phyloP scores from a whole-genome alignment of 2,113 vertebrate genomes.

The Podilymbus podiceps region DNA sequence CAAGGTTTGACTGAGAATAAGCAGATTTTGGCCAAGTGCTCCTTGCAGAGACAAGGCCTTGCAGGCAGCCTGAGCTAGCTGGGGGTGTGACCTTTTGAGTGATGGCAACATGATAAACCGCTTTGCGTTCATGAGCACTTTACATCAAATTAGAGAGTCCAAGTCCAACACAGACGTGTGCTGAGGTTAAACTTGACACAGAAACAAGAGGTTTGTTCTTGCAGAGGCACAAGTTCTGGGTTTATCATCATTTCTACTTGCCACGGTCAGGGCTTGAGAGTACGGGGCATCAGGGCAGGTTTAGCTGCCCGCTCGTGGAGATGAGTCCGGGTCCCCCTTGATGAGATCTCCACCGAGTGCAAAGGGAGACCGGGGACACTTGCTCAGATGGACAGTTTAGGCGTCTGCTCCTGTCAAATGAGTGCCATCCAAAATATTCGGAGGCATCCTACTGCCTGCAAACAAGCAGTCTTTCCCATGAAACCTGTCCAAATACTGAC shows the following conservation, averaged over 20 bases:
- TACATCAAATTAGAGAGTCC: neutral
- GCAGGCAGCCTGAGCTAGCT: fast-evolving
- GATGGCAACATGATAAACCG: neutral
- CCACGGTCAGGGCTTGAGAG: neutral
- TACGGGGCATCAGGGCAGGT: neutral
- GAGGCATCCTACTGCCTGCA: constrained; percentile 14
- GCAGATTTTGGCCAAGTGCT: neutral
- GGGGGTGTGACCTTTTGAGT: neutral
- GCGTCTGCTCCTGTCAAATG: neutral
- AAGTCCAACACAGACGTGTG: neutral
- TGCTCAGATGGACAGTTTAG: constrained; percentile 30
- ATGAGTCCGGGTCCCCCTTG: neutral
- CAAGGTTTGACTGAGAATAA: neutral
- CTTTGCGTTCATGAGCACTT: neutral
- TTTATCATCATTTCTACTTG: neutral
- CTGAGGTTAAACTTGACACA: neutral
- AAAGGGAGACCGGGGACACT: neutral
- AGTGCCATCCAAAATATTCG: constrained; percentile 40
- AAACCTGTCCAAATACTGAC: neutral
- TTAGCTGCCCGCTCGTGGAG: neutral
- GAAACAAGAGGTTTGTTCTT: neutral
- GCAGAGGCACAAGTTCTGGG: neutral
- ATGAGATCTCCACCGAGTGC: neutral
- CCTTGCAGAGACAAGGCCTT: neutral
- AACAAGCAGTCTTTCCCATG: constrained; percentile 27